A percentile compares a stretch with the other conserved stretches of the same genome.
Evolutionary conservation across 2,797 vertebrate genomes (phyloP).

Genomic region (Silurus aristotelis): DNA sequence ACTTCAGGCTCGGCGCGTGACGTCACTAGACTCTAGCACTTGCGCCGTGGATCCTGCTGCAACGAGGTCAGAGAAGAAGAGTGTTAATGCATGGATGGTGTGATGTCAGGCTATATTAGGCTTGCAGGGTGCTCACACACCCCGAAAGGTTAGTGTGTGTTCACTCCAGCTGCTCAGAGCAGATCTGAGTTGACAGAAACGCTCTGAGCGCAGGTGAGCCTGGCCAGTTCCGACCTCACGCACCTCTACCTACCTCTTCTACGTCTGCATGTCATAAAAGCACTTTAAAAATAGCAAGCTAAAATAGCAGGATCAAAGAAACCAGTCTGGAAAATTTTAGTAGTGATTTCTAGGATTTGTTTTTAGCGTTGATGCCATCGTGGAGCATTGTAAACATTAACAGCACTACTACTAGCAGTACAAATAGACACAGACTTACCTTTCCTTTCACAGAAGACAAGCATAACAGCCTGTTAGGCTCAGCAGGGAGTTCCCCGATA

Average conservation of each 20-base stretch:
- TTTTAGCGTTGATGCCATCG: not conserved
- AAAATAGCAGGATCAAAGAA: not conserved
- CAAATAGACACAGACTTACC: conserved; percentile 4
- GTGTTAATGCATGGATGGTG: conserved; percentile 66
- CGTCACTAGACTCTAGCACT: conserved; percentile 8
- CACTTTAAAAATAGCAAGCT: not conserved
- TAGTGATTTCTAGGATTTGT: not conserved
- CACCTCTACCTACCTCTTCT: conserved; percentile 61
- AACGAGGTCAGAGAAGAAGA: conserved; percentile 20
- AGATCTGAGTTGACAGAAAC: conserved; percentile 71
- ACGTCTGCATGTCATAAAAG: conserved; percentile 9
- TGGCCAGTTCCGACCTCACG: conserved; percentile 62
- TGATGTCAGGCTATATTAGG: conserved; percentile 68
- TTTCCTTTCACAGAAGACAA: not conserved
- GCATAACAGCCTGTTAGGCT: conserved; percentile 19
- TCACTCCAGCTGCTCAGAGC: conserved; percentile 40
- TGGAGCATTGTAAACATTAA: not conserved
- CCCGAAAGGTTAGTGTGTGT: conserved; percentile 65
- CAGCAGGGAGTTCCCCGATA: conserved; percentile 28
- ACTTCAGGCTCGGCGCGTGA: not conserved
- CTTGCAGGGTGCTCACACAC: conserved; percentile 59
- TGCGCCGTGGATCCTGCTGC: not conserved
- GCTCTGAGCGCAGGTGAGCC: conserved; percentile 70
- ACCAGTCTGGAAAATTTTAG: no score
- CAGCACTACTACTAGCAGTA: not conserved